These are phyloP conservation scores for Parnassius orleans DNA, from an alignment of 2,888 invertebrate species.

Conservation along the genomic window DNA sequence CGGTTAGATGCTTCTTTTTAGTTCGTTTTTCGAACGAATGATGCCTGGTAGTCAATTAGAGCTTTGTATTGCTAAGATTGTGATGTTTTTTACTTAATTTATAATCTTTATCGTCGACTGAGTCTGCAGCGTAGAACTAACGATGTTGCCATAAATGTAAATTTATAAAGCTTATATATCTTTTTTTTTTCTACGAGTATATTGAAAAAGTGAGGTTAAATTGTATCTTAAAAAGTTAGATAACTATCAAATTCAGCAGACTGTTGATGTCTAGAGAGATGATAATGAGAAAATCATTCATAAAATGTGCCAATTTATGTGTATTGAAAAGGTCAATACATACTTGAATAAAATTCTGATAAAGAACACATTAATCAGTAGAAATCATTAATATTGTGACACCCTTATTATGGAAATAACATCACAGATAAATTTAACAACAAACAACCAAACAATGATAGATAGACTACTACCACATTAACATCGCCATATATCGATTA, in stretches of 20 bases:
- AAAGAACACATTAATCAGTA: no score
- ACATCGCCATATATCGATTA: slow-evolving; percentile 14
- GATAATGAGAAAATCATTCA: no score
- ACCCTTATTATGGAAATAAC: no score
- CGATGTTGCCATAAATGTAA: neutral
- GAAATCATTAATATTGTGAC: no score
- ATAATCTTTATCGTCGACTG: slow-evolving; percentile 4
- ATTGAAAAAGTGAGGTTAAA: no score
- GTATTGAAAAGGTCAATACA: no score
- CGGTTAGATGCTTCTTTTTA: slow-evolving; percentile 46
- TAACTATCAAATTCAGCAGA: no score
- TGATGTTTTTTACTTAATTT: slow-evolving; percentile 25
- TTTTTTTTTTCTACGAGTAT: neutral
- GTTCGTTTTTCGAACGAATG: slow-evolving; percentile 44
- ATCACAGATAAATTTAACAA: neutral
- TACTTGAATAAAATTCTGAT: no score
- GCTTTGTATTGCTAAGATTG: slow-evolving; percentile 28
- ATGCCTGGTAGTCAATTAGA: slow-evolving; percentile 63
- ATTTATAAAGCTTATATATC: neutral
- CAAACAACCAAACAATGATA: neutral
- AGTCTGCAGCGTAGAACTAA: neutral
- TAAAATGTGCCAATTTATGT: no score
- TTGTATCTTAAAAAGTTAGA: no score
- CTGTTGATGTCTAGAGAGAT: no score
- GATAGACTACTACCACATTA: slow-evolving; percentile 6